phyloP scores from a whole-genome alignment of 1,140 invertebrate species.

The Lepidurus couesii region DNA sequence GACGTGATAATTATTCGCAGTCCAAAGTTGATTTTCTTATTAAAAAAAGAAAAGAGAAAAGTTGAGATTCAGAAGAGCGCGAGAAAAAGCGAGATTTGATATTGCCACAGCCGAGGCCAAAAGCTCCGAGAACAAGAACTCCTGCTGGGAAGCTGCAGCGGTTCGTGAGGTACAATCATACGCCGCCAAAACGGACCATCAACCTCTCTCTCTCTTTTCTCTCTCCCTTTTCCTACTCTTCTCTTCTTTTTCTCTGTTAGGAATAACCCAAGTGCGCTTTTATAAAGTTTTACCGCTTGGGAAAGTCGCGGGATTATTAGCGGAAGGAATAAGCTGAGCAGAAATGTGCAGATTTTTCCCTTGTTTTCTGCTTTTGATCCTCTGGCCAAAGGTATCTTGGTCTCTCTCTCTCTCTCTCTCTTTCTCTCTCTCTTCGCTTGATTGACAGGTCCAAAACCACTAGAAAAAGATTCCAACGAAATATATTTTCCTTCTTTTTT shows the following conservation, averaged over 20 bases:
- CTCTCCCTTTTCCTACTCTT: too few species aligned
- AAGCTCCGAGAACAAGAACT: background rate
- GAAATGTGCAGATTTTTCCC: background rate
- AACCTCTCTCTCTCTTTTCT: background rate
- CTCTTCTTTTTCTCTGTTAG: background rate
- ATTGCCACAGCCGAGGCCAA: conserved; percentile 1
- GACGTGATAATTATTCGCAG: conserved; percentile 6
- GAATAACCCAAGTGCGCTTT: conserved; percentile 3
- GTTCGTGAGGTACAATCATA: conserved; percentile 19
- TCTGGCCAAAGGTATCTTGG: background rate
- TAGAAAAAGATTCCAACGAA: background rate
- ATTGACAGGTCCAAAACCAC: background rate
- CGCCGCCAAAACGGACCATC: background rate
- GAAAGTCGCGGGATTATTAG: background rate
- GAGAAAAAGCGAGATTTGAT: conserved; percentile 19
- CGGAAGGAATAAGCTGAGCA: background rate
- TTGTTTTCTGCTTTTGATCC: too few species aligned
- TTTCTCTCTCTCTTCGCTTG: background rate
- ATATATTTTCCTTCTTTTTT: background rate
- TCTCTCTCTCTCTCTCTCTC: background rate
- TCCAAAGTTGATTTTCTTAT: background rate
- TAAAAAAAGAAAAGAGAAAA: background rate
- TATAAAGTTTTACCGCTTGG: background rate
- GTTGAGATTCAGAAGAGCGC: background rate
- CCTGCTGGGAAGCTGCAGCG: conserved; percentile 20